Evolutionary conservation across 2,113 vertebrate species (phyloP).

Genomic region (Oncorhynchus masou): DNA sequence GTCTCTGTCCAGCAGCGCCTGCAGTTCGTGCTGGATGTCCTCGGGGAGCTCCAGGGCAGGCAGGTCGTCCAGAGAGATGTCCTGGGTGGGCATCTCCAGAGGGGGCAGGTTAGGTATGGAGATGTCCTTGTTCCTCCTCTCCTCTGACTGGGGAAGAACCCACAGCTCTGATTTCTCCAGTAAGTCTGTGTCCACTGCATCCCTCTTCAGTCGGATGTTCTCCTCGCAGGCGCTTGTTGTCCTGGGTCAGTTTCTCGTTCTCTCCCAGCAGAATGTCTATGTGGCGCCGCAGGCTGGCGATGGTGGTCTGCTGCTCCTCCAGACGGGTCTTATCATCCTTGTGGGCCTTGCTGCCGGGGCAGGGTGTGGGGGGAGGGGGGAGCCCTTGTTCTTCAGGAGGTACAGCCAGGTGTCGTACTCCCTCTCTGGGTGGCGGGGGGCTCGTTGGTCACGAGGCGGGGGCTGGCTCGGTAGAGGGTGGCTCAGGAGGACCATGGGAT

Average conservation of each 20-base stretch:
- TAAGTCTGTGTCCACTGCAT: slow-evolving; percentile 82
- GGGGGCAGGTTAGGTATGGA: slow-evolving; percentile 91
- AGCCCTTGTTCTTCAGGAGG: slow-evolving; percentile 83
- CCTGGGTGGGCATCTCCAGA: slow-evolving; percentile 82
- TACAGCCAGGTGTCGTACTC: slow-evolving; percentile 93
- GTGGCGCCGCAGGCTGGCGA: slow-evolving; percentile 83
- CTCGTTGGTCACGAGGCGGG: slow-evolving; percentile 1
- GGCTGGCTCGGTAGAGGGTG: slow-evolving; percentile 44
- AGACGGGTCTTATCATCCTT: slow-evolving; percentile 94
- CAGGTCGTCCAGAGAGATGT: slow-evolving; percentile 88
- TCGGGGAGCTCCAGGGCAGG: slow-evolving; percentile 89
- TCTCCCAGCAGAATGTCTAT: slow-evolving; percentile 85
- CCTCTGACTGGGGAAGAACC: slow-evolving; percentile 81
- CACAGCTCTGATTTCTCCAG: slow-evolving; percentile 92
- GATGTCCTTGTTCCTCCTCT: slow-evolving; percentile 86
- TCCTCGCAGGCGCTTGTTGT: slow-evolving; percentile 85
- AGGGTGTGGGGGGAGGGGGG: slow-evolving; percentile 66
- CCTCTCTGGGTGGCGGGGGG: slow-evolving; percentile 70
- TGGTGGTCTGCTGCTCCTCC: slow-evolving; percentile 95
- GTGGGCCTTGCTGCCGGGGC: slow-evolving; percentile 81
- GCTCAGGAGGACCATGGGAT: slow-evolving; percentile 68
- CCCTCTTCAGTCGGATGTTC: slow-evolving; percentile 77
- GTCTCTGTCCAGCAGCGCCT: slow-evolving; percentile 84
- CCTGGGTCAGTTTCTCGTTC: slow-evolving; percentile 79
- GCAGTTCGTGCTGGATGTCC: slow-evolving; percentile 83